Evolutionary conservation across 37 sponge, comb jelly and placozoan species (phyloP).

Genomic region (Haliclona indistincta): DNA sequence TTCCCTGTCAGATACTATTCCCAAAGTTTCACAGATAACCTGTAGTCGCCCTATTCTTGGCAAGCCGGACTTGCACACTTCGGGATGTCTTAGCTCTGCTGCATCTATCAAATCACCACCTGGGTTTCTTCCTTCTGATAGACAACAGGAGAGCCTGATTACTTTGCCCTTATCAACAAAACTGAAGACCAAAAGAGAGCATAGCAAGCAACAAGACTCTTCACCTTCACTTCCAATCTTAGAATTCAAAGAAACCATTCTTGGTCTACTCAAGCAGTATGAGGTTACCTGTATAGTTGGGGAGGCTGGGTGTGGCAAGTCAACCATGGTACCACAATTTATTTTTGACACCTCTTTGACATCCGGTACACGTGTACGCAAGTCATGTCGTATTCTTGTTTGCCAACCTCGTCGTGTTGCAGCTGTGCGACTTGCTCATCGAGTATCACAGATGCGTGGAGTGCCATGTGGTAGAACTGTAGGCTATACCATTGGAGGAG

Average conservation of each 20-base stretch:
- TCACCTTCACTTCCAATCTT: conserved; percentile 42
- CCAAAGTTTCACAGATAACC: too few relatives aligned
- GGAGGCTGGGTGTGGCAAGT: conserved; percentile 83
- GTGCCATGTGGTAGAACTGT: conserved; percentile 54
- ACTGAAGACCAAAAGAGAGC: background rate
- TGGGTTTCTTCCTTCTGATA: too few relatives aligned
- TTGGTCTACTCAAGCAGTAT: conserved; percentile 40
- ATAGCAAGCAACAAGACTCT: background rate
- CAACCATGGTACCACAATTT: conserved; percentile 76
- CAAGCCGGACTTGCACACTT: too few relatives aligned
- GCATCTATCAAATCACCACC: too few relatives aligned
- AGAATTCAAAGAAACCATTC: conserved; percentile 53
- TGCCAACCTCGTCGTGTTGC: conserved; percentile 80
- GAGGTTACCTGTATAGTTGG: conserved; percentile 66
- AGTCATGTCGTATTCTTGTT: conserved; percentile 46
- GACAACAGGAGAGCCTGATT: too few relatives aligned
- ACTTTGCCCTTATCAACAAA: background rate
- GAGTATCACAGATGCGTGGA: conserved; percentile 49
- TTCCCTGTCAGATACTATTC: too few relatives aligned
- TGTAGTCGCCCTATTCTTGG: too few relatives aligned
- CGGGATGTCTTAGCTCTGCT: too few relatives aligned
- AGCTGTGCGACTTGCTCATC: conserved; percentile 54
- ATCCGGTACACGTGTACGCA: background rate
- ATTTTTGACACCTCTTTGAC: conserved; percentile 10
- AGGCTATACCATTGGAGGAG: conserved; percentile 74